These are phyloP conservation scores for Daboia siamensis DNA, from an alignment of 2,113 vertebrate genomes.

Conservation along the genomic window DNA sequence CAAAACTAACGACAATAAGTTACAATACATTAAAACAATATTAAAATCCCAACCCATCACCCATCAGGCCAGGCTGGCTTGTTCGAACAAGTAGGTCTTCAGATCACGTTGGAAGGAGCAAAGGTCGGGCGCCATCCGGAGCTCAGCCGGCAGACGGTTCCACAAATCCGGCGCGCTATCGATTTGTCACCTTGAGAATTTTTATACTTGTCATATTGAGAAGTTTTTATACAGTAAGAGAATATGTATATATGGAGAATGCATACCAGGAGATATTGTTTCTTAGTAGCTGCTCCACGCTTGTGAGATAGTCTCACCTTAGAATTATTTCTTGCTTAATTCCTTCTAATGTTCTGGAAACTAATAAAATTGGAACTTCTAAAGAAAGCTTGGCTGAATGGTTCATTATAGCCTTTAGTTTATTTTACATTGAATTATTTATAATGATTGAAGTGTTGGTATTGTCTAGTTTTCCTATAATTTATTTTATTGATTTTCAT, in stretches of 20 bases:
- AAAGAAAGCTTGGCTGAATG: not conserved
- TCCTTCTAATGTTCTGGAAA: not conserved
- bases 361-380: not conserved
- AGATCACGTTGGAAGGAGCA: no score
- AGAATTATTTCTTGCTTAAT: not conserved
- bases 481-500: not conserved
- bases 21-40: no score
- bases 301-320: not conserved
- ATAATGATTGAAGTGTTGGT: not conserved
- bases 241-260: not conserved
- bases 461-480: no score
- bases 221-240: not conserved
- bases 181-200: no score
- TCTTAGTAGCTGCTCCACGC: not conserved
- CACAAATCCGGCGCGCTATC: no score
- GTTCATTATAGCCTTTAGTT: not conserved
- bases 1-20: no score
- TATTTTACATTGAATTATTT: not conserved
- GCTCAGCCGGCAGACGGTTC: no score
- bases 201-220: not conserved
- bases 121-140: no score
- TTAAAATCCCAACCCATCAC: no score
- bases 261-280: not conserved
- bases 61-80: no score
- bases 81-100: no score